These are phyloP conservation scores for Cephus pygmeus DNA, from an alignment of 2,888 invertebrate species.

Conservation along the genomic window DNA sequence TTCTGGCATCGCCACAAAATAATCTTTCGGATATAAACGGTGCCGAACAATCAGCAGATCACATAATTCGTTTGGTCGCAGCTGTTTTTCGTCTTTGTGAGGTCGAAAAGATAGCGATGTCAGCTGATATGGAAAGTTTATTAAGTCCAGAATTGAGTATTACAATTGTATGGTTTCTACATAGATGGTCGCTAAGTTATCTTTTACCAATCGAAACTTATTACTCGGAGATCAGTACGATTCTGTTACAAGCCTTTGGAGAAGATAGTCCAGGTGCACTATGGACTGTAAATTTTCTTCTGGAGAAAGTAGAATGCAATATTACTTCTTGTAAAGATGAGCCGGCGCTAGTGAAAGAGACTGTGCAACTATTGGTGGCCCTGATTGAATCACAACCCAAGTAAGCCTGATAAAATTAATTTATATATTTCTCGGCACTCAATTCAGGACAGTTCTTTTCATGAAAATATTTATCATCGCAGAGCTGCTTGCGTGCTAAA, in stretches of 20 bases:
- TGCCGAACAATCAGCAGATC: conserved; percentile 53
- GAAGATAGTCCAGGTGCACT: conserved; percentile 74
- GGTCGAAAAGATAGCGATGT: conserved; percentile 79
- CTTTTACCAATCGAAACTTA: conserved; percentile 68
- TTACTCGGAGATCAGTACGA: conserved; percentile 71
- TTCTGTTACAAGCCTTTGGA: conserved; percentile 74
- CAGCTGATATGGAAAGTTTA: conserved; percentile 74
- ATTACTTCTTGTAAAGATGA: conserved; percentile 74
- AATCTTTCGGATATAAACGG: conserved; percentile 52
- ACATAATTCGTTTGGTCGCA: conserved; percentile 73
- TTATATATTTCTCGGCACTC: conserved; percentile 14
- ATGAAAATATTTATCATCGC: conserved; percentile 38
- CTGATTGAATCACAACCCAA: conserved; percentile 69
- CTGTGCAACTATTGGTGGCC: conserved; percentile 71
- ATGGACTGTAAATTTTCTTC: conserved; percentile 73
- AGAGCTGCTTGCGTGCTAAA: conserved; percentile 71
- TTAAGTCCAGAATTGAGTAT: conserved; percentile 85
- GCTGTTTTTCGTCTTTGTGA: conserved; percentile 80
- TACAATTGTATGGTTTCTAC: conserved; percentile 82
- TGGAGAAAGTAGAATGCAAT: conserved; percentile 75
- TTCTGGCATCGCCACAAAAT: conserved; percentile 66
- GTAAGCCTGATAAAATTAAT: conserved; percentile 55
- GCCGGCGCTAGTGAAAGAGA: conserved; percentile 72
- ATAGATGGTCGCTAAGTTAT: conserved; percentile 81
- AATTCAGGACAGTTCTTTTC: conserved; percentile 15